phyloP scores from a whole-genome alignment of 2,113 vertebrate genomes.

The Campylomormyrus tamandua region DNA sequence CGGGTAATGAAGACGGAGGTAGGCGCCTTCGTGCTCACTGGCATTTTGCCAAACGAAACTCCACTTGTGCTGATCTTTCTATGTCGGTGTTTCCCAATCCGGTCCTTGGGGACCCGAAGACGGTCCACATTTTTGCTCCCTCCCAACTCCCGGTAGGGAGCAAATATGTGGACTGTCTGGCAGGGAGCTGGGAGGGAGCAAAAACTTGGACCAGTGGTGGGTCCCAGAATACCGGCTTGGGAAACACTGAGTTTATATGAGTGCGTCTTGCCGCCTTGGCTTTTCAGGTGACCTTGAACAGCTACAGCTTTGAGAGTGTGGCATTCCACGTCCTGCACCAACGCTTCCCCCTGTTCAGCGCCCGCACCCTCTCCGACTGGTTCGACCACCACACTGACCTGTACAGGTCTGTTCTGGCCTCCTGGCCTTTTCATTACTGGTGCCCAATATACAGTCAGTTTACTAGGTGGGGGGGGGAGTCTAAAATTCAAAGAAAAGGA shows the following conservation, averaged over 20 bases:
- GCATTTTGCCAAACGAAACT: neutral
- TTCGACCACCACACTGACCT: conserved; percentile 88
- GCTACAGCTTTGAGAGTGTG: conserved; percentile 95
- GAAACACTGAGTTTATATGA: neutral
- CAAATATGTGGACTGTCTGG: neutral
- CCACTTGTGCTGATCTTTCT: neutral
- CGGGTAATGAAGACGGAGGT: conserved; percentile 97
- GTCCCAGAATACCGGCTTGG: neutral
- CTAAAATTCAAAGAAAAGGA: neutral
- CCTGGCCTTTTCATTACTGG: neutral
- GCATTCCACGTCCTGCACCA: conserved; percentile 94
- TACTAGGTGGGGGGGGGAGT: neutral
- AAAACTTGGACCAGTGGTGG: too few species aligned
- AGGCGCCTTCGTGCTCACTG: neutral
- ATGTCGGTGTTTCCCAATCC: neutral
- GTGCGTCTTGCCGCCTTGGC: neutral
- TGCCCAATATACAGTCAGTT: neutral
- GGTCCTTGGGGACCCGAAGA: neutral
- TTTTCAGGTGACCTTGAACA: conserved; percentile 80
- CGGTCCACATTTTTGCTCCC: neutral
- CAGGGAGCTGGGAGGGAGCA: too few species aligned
- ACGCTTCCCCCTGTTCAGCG: conserved; percentile 84
- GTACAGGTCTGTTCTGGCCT: conserved; percentile 69
- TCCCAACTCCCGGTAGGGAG: too few species aligned
- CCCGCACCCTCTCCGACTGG: conserved; percentile 90